Evolutionary conservation across 2,113 vertebrate genomes (phyloP), one percentile per base, ranked within the genome.

Genomic region (Crypturellus undulatus): DNA sequence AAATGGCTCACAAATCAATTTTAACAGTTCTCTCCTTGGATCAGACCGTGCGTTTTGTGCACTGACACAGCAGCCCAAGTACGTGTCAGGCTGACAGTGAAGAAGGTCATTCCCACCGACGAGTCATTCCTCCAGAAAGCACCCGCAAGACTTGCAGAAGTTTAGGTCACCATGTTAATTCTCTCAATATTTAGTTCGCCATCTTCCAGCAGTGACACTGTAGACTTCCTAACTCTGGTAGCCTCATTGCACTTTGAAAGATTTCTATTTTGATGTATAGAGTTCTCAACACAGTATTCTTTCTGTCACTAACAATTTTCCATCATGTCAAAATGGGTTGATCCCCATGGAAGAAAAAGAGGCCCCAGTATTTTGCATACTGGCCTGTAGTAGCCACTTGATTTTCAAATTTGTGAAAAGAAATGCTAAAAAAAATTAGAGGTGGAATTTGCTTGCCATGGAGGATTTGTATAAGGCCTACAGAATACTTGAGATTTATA

Each of bases 361-460:
- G 5, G 79, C 5, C 2, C 18, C 10, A 6, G 2, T 68, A 24
- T 58, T 91, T 73, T 26, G 30, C 36, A 49, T 14, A 36, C 38
- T 17, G 16, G 49, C 49, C 49, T 42, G 19, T 28, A 63, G 73
- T 0, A 79, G 54, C 15, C 14, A 32, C 13, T 3, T 32, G 14
- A 77, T 38, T 79, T 54, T 79, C 15, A 85, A 79, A 34, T 36
- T 40, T 60, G 24, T 3, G 8, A 63, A 12, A 77, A 1, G 30
- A 79, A 79, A 47, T 68, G 60, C 77, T 92, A 87, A 94, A 89
- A 87, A 94, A 91, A 60, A 90, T 18, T 80, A 78, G 90, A 83
- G 85, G 11, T 7, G 1, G 49, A 72, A 87, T 69, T 52, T 67
- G 21, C 47, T 90, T 79, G 65, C 40, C 56, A 49, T 3, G 1